phyloP scores from a whole-genome alignment of 1,140 invertebrate genomes.

The Limonius californicus region DNA sequence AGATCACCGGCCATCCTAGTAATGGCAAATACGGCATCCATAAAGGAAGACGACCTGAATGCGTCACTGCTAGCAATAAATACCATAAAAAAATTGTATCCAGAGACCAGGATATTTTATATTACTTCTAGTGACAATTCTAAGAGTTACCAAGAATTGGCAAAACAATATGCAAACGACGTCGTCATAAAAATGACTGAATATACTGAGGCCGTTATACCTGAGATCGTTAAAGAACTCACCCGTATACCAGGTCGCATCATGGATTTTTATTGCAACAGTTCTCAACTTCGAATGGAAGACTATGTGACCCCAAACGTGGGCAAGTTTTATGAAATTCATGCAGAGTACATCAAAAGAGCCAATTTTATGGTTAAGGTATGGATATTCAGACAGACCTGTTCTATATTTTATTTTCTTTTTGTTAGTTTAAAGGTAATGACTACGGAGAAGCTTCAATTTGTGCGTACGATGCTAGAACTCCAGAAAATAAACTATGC shows the following conservation, averaged over 20 bases:
- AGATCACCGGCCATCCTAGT: constrained; percentile 31
- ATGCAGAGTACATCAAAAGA: constrained; percentile 31
- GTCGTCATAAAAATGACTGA: constrained; percentile 21
- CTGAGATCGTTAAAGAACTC: constrained; percentile 26
- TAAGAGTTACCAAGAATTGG: constrained; percentile 19
- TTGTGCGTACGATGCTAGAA: constrained; percentile 30
- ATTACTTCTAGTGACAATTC: constrained; percentile 24
- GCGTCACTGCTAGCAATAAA: constrained; percentile 22
- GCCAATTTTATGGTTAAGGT: constrained; percentile 27
- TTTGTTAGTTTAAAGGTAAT: constrained; percentile 22
- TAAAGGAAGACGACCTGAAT: constrained; percentile 28
- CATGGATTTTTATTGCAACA: constrained; percentile 37
- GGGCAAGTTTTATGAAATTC: constrained; percentile 35
- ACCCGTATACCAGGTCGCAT: constrained; percentile 32
- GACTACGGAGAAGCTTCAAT: constrained; percentile 37
- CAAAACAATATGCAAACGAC: constrained; percentile 22
- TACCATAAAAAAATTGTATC: constrained; percentile 31
- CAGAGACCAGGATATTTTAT: constrained; percentile 31
- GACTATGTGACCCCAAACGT: constrained; percentile 39
- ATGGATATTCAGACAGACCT: not conserved
- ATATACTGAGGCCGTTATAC: constrained; percentile 22
- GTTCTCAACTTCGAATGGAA: constrained; percentile 27
- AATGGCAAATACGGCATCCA: constrained; percentile 25
- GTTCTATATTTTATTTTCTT: not conserved
- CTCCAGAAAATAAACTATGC: constrained; percentile 28